These are phyloP conservation scores for Drosophila acutilabella DNA, from an alignment of 2,888 invertebrate genomes.

Conservation along the genomic window DNA sequence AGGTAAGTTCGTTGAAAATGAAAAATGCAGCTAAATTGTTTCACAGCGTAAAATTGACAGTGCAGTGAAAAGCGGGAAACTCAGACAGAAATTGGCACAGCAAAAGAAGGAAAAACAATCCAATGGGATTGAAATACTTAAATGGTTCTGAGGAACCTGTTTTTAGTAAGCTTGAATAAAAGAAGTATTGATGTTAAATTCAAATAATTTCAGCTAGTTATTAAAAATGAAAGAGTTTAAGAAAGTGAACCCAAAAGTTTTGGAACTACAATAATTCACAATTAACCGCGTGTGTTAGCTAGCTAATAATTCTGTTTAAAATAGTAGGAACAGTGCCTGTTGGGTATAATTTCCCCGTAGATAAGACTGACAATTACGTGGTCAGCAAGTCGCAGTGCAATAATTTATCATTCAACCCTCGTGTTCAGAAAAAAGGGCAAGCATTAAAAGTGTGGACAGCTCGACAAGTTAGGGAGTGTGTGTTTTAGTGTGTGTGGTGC, in stretches of 20 bases:
- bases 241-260: not conserved
- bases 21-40: constrained; percentile 26
- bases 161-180: no score
- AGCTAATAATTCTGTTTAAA: not conserved
- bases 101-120: not conserved
- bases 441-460: constrained; percentile 49
- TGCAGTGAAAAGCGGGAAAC: not conserved
- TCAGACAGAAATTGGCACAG: not conserved
- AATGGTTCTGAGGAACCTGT: not conserved
- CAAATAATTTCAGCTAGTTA: no score
- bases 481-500: constrained; percentile 2
- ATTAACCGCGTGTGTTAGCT: not conserved
- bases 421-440: constrained; percentile 3
- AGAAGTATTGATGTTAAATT: no score
- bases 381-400: constrained; percentile 2
- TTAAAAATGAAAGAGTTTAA: no score
- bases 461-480: constrained; percentile 29
- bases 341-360: constrained; percentile 3
- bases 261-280: not conserved
- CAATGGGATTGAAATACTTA: not conserved
- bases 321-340: not conserved
- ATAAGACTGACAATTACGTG: not conserved
- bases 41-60: constrained; percentile 1
- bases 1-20: constrained; percentile 85
- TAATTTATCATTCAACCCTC: constrained; percentile 40